Conservation (phyloP, 2,113 vertebrate genomes). For the Campylorhamphus procurvoides region DNA sequence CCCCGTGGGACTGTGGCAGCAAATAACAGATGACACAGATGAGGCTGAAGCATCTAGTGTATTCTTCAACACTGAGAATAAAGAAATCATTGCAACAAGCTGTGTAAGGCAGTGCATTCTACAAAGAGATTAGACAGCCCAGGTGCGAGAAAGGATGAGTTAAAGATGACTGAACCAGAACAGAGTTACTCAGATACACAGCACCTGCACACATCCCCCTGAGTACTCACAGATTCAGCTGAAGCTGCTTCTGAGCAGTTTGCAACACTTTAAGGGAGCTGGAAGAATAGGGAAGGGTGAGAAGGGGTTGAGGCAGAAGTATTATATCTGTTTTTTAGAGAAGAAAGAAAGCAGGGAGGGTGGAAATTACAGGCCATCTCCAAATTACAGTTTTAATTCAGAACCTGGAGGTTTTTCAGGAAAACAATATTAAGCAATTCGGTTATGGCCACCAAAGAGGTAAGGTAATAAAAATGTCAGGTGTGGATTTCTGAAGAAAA, state of each 20-base stretch:
- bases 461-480: neutral
- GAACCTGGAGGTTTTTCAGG: neutral
- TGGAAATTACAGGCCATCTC: neutral
- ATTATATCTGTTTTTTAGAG: neutral
- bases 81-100: conserved; percentile 6
- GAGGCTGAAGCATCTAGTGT: neutral
- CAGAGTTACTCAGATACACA: neutral
- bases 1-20: neutral
- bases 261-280: neutral
- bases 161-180: neutral
- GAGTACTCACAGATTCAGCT: neutral
- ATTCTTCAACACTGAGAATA: neutral
- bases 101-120: neutral
- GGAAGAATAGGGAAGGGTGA: neutral
- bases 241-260: neutral
- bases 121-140: neutral
- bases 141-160: neutral
- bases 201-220: neutral
- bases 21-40: neutral
- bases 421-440: neutral
- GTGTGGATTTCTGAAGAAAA: neutral
- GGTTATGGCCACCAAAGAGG: neutral
- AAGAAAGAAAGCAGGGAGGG: neutral
- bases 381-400: neutral
- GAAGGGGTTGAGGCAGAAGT: neutral